Percentiles rank a stretch among this genome's conserved stretches.
Conservation (phyloP, 2,113 vertebrate species). For the Hippocampus comes region DNA sequence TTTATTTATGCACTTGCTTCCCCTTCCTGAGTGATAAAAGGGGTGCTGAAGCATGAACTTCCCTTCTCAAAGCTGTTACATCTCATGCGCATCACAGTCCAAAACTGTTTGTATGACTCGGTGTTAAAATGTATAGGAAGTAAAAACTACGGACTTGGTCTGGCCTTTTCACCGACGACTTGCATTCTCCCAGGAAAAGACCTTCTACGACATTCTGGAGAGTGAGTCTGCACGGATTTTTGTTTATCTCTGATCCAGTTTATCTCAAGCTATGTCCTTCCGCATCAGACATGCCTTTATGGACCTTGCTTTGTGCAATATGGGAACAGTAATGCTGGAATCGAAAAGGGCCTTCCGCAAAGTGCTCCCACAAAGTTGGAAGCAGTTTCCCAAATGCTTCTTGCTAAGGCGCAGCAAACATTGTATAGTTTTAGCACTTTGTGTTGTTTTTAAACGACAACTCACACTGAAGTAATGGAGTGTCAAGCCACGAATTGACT, state of each 20-base stretch:
- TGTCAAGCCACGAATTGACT: no score
- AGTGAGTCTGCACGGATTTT: no score
- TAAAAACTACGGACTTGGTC: no score
- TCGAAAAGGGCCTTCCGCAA: no score
- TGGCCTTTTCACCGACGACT: no score
- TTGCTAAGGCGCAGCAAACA: neutral
- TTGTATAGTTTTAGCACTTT: neutral
- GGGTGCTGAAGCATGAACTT: slow-evolving; percentile 4
- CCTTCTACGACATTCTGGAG: no score
- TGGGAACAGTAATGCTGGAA: neutral
- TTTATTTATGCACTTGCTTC: slow-evolving; percentile 48
- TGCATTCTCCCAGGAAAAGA: no score
- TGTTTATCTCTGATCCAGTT: no score
- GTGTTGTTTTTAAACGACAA: neutral
- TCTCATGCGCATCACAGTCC: neutral
- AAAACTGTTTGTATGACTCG: neutral
- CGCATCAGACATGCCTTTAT: no score
- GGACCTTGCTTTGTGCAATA: neutral
- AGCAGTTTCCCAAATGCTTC: neutral
- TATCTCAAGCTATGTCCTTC: no score
- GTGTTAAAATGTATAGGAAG: no score
- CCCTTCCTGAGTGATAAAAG: slow-evolving; percentile 49
- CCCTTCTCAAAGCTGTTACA: slow-evolving; percentile 11
- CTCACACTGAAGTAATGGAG: neutral
- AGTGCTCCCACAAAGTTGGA: neutral